A percentile compares a stretch with the other conserved stretches of the same genome.
phyloP scores from a whole-genome alignment of 2,113 vertebrate genomes.

The Corythornis cristatus region DNA sequence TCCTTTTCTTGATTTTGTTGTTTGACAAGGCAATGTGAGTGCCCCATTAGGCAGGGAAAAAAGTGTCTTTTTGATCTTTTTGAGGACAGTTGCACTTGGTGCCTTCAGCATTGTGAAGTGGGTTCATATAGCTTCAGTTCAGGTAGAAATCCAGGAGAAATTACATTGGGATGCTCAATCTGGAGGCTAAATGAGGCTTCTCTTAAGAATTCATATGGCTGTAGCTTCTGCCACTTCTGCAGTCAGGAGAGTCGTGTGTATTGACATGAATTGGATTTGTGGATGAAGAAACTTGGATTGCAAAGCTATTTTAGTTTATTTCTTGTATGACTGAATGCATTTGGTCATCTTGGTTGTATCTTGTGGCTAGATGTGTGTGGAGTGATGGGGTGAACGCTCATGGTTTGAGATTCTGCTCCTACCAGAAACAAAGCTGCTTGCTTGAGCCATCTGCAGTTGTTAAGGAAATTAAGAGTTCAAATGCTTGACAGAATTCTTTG shows the following conservation, averaged over 20 bases:
- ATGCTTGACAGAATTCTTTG: background rate
- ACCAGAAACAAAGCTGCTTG: accelerated
- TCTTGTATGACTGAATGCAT: background rate
- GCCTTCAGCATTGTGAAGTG: background rate
- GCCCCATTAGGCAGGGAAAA: background rate
- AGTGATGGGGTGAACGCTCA: accelerated
- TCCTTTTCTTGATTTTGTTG: background rate
- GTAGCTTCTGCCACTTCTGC: background rate
- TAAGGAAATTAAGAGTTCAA: background rate
- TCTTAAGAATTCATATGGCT: background rate
- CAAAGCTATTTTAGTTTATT: background rate
- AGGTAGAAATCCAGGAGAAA: background rate
- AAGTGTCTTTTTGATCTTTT: background rate
- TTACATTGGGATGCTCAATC: accelerated
- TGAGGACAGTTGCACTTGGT: background rate
- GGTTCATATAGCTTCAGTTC: background rate
- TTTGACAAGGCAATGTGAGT: background rate
- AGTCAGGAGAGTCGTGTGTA: accelerated
- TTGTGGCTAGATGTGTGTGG: accelerated
- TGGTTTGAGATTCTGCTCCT: background rate
- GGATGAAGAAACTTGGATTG: background rate
- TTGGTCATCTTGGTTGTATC: background rate
- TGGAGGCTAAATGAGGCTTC: background rate
- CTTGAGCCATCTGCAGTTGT: background rate
- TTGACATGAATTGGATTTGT: background rate